Conservation (phyloP, 1,140 invertebrate species). For the Octopus bimaculoides region DNA sequence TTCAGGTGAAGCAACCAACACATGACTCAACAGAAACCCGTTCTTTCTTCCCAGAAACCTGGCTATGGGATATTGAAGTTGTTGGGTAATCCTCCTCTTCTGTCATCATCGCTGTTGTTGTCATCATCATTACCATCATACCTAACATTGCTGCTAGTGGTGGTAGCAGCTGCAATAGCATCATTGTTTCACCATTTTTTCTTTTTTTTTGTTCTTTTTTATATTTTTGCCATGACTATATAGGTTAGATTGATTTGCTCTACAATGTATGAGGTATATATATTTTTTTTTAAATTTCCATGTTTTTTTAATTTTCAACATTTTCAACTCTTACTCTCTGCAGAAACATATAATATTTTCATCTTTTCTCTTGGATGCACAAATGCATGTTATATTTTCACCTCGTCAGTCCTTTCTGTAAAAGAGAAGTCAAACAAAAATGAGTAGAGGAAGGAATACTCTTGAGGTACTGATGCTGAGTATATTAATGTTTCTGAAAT, state of each 20-base stretch:
- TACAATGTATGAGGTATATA: not conserved
- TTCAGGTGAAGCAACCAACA: no score
- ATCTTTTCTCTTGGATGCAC: no score
- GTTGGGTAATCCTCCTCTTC: slow-evolving; percentile 57
- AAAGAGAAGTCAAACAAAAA: no score
- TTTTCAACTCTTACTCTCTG: no score
- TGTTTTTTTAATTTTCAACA: no score
- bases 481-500: no score
- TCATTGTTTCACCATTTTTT: not conserved
- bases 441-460: no score
- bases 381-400: no score
- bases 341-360: no score
- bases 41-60: slow-evolving; percentile 69
- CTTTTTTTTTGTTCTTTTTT: not conserved
- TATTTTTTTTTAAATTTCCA: no score
- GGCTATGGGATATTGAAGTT: slow-evolving; percentile 66
- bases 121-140: not conserved
- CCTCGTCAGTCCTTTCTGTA: no score
- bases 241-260: not conserved
- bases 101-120: not conserved
- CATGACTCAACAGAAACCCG: slow-evolving; percentile 51
- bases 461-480: no score
- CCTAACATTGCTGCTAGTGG: not conserved
- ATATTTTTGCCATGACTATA: not conserved
- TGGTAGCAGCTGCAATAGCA: not conserved